Evolutionary conservation across 2,888 invertebrate genomes (phyloP).

Genomic region (Yponomeuta malinellus): DNA sequence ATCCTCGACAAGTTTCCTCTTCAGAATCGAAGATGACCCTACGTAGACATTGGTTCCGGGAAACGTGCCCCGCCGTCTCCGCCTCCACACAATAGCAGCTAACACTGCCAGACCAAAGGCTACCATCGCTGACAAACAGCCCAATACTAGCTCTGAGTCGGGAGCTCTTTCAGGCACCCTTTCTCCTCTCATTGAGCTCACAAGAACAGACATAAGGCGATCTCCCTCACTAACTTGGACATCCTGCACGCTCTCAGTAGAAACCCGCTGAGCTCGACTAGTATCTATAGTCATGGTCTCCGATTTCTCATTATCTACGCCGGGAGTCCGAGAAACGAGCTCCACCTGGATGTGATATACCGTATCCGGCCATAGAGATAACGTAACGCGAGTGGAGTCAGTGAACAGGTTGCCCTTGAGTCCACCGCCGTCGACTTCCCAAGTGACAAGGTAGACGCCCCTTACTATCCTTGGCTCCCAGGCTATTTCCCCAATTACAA

Average conservation of each 20-base stretch:
- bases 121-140: conserved; percentile 76
- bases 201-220: conserved; percentile 77
- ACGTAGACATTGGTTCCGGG: conserved; percentile 77
- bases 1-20: conserved; percentile 78
- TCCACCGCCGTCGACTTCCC: conserved; percentile 89
- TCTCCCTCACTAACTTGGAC: conserved; percentile 75
- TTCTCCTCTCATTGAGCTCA: conserved; percentile 78
- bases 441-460: conserved; percentile 85
- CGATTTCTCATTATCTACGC: conserved; percentile 77
- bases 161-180: conserved; percentile 68
- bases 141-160: conserved; percentile 75
- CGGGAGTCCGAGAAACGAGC: conserved; percentile 76
- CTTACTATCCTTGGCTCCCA: conserved; percentile 81
- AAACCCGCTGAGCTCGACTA: conserved; percentile 78
- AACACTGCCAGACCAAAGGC: conserved; percentile 68
- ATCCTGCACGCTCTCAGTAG: conserved; percentile 79
- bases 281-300: conserved; percentile 81
- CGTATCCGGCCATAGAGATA: conserved; percentile 88
- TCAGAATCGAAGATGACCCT: conserved; percentile 76
- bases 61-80: conserved; percentile 71
- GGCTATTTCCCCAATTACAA: conserved; percentile 82
- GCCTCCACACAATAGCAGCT: conserved; percentile 73
- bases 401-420: conserved; percentile 88
- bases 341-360: conserved; percentile 88
- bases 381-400: conserved; percentile 85